These are phyloP conservation scores for Elmis aenea DNA, from an alignment of 2,888 invertebrate genomes.

Conservation along the genomic window DNA sequence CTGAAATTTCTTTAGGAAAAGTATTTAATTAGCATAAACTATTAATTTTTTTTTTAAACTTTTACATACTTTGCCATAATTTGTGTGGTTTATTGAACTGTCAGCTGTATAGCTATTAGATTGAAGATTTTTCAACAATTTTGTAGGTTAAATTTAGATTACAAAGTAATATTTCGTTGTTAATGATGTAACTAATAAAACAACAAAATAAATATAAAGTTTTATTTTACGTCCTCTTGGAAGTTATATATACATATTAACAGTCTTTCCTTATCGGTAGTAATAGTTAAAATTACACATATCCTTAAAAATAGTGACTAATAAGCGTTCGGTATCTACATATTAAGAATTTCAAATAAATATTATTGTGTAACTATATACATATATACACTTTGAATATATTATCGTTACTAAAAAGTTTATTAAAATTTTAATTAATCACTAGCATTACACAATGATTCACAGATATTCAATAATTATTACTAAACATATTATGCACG, in stretches of 20 bases:
- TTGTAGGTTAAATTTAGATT: too few species aligned
- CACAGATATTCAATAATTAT: conserved; percentile 2
- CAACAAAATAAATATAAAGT: too few species aligned
- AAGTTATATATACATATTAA: conserved; percentile 39
- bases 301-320: conserved; percentile 44
- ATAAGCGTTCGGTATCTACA: conserved; percentile 37
- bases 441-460: not conserved
- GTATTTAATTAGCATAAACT: too few species aligned
- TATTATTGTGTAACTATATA: conserved; percentile 8
- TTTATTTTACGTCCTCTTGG: conserved; percentile 24
- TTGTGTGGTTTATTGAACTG: too few species aligned
- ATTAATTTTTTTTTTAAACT: too few species aligned
- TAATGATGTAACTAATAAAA: too few species aligned
- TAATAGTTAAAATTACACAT: conserved; percentile 29
- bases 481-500: conserved; percentile 8
- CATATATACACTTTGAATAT: conserved; percentile 17
- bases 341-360: conserved; percentile 11
- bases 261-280: conserved; percentile 43
- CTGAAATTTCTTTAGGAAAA: too few species aligned
- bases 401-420: not conserved
- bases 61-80: too few species aligned
- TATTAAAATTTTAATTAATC: too few species aligned
- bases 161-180: too few species aligned
- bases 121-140: too few species aligned
- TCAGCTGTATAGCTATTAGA: too few species aligned